Percentiles rank a stretch among this genome's conserved stretches.
Evolutionary conservation across 1,140 invertebrate species (phyloP).

Genomic region (Oscheius sp.): DNA sequence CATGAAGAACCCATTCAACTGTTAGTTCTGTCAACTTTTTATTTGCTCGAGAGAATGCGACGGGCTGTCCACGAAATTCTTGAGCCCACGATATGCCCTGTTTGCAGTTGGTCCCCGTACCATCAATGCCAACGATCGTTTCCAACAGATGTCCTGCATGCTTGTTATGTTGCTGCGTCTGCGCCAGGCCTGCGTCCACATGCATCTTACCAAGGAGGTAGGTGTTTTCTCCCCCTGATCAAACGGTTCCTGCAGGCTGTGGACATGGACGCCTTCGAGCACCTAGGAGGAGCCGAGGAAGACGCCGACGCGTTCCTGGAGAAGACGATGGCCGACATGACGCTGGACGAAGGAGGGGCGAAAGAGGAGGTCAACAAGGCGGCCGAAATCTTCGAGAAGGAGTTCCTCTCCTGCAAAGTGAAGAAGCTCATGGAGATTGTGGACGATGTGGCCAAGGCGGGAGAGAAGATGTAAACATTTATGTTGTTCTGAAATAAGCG

Average conservation of each 20-base stretch:
- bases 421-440: conserved; percentile 17
- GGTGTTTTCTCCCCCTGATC: neutral
- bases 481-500: neutral
- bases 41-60: neutral
- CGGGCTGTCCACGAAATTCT: too few species aligned
- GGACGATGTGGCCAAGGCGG: conserved; percentile 15
- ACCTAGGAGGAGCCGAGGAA: conserved; percentile 20
- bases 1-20: conserved; percentile 46
- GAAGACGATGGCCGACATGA: conserved; percentile 22
- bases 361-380: conserved; percentile 13
- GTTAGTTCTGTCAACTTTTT: conserved; percentile 18
- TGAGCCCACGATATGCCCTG: too few species aligned
- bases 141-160: conserved; percentile 46
- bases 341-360: neutral
- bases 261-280: conserved; percentile 52
- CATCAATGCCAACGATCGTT: conserved; percentile 43
- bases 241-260: conserved; percentile 40
- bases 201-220: conserved; percentile 46
- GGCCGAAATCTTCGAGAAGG: conserved; percentile 12
- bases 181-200: conserved; percentile 53
- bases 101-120: too few species aligned
- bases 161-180: conserved; percentile 50
- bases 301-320: conserved; percentile 5
- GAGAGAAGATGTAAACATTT: conserved; percentile 27
- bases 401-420: conserved; percentile 16